These are phyloP conservation scores for Epinephelus awoara DNA, from an alignment of 2,797 vertebrate species.

Conservation along the genomic window DNA sequence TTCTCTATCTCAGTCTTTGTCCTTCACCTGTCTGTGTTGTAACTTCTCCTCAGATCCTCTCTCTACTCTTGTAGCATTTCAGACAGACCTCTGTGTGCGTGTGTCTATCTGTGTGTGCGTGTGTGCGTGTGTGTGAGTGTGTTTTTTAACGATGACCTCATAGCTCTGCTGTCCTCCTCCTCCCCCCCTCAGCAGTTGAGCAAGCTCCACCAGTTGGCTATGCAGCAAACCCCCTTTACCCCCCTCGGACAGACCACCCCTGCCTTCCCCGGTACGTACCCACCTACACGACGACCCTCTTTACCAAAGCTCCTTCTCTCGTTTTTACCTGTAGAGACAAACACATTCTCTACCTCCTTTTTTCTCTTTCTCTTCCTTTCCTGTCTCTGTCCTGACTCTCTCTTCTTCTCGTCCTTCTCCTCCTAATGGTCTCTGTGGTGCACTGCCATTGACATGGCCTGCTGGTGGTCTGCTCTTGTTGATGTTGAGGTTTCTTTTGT, in stretches of 20 bases:
- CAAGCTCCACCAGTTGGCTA: constrained; percentile 99
- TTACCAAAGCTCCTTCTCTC: constrained; percentile 87
- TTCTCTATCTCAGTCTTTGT: constrained; percentile 57
- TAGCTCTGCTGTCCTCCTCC: constrained; percentile 99
- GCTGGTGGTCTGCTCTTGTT: constrained; percentile 87
- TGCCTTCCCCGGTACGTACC: constrained; percentile 99
- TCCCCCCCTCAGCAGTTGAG: constrained; percentile 98
- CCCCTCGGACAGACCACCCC: constrained; percentile 99
- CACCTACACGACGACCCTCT: constrained; percentile 92
- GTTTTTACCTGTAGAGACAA: constrained; percentile 92
- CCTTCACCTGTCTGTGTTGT: constrained; percentile 87
- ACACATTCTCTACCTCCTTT: constrained; percentile 83
- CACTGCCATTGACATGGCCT: constrained; percentile 82
- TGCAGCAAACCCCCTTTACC: constrained; percentile 99
- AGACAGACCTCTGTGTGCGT: constrained; percentile 65
- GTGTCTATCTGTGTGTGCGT: constrained; percentile 56
- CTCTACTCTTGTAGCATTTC: constrained; percentile 84
- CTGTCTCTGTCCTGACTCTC: constrained; percentile 73
- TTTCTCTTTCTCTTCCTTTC: constrained; percentile 78
- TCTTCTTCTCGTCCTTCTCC: constrained; percentile 74
- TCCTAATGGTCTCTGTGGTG: constrained; percentile 77
- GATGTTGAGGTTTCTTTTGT: constrained; percentile 80
- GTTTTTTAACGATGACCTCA: constrained; percentile 96
- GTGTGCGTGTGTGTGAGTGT: constrained; percentile 80
- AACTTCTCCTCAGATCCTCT: constrained; percentile 86